Conservation (phyloP, 2,888 invertebrate genomes). For the Stenoptilia bipunctidactyla region DNA sequence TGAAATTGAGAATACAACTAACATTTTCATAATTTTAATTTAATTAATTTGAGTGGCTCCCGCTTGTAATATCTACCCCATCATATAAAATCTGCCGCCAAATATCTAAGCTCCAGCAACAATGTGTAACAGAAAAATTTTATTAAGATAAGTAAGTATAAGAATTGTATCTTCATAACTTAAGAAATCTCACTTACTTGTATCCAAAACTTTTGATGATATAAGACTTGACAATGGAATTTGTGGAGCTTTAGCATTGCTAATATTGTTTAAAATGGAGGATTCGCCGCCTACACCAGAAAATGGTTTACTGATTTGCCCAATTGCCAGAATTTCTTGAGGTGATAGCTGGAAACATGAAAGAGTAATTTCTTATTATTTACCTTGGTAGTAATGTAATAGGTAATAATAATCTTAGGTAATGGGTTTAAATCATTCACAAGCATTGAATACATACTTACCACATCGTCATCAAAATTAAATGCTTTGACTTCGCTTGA, state of each 20-base stretch:
- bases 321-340: slow-evolving; percentile 62
- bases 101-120: too few relatives aligned
- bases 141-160: too few relatives aligned
- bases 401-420: too few relatives aligned
- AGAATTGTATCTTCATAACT: background rate
- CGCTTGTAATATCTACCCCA: too few relatives aligned
- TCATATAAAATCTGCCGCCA: too few relatives aligned
- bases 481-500: slow-evolving; percentile 79
- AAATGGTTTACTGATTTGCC: slow-evolving; percentile 36
- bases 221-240: slow-evolving; percentile 50
- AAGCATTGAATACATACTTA: too few relatives aligned
- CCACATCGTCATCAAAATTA: slow-evolving; percentile 82
- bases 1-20: too few relatives aligned
- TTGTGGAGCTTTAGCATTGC: slow-evolving; percentile 33
- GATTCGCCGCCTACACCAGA: slow-evolving; percentile 31
- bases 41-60: too few relatives aligned
- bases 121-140: too few relatives aligned
- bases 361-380: background rate
- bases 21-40: too few relatives aligned
- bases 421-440: too few relatives aligned
- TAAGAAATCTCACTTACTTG: slow-evolving; percentile 36
- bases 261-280: slow-evolving; percentile 31
- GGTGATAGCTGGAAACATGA: slow-evolving; percentile 39
- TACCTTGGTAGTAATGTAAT: too few relatives aligned
- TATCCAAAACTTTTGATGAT: slow-evolving; percentile 47